phyloP scores from a whole-genome alignment of 2,888 invertebrate species.

The Taphrorychus bicolor region DNA sequence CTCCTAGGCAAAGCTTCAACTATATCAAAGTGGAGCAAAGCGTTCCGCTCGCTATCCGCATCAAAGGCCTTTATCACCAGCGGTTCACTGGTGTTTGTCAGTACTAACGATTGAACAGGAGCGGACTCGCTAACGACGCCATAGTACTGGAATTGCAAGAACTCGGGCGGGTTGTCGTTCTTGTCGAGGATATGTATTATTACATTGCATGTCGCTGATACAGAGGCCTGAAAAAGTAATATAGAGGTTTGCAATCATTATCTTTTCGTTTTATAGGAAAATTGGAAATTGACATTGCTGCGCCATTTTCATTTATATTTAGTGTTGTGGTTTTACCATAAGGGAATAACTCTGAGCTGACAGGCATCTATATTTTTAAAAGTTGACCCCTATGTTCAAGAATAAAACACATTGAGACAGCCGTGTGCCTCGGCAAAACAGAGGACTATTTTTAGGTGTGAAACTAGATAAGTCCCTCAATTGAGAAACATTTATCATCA shows the following conservation, averaged over 20 bases:
- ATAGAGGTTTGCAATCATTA: not conserved
- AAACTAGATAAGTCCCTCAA: too few relatives aligned
- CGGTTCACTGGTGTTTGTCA: slow-evolving; percentile 73
- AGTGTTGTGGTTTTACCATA: too few relatives aligned
- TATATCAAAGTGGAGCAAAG: slow-evolving; percentile 84
- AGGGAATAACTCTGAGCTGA: too few relatives aligned
- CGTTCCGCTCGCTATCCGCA: slow-evolving; percentile 85
- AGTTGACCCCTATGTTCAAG: too few relatives aligned
- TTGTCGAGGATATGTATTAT: slow-evolving; percentile 86
- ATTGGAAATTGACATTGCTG: too few relatives aligned
- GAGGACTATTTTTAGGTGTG: too few relatives aligned
- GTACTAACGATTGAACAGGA: slow-evolving; percentile 74
- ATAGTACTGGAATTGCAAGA: slow-evolving; percentile 70
- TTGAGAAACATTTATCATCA: too few relatives aligned
- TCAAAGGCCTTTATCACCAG: slow-evolving; percentile 86
- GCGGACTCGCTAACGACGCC: slow-evolving; percentile 82
- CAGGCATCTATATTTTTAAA: too few relatives aligned
- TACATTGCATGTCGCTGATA: slow-evolving; percentile 73
- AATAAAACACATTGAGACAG: too few relatives aligned
- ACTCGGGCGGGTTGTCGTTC: slow-evolving; percentile 84
- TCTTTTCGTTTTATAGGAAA: too few relatives aligned
- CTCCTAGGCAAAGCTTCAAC: slow-evolving; percentile 78
- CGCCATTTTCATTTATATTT: too few relatives aligned
- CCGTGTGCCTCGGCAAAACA: too few relatives aligned
- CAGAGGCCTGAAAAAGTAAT: slow-evolving; percentile 66